Conservation (phyloP, 1,140 invertebrate genomes). For the Tetraneura akinire region DNA sequence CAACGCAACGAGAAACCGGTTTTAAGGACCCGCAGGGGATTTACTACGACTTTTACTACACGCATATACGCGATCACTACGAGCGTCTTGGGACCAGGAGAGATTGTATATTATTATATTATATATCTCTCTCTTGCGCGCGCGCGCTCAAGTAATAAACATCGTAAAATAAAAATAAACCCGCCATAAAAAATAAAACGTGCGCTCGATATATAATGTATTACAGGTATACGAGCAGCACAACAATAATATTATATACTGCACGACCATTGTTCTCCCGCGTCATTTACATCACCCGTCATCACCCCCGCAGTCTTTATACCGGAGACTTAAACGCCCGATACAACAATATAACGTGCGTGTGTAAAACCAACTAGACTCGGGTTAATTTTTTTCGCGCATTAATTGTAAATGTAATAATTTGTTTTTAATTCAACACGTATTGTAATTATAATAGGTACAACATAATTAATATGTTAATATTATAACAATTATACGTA, state of each 20-base stretch:
- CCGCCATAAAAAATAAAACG: not conserved
- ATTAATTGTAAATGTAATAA: too few species aligned
- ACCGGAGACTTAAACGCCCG: not conserved
- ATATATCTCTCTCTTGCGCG: too few species aligned
- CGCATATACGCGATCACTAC: not conserved
- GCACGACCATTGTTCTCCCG: not conserved
- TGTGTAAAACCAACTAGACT: too few species aligned
- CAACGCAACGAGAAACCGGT: constrained; percentile 32
- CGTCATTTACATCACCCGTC: not conserved
- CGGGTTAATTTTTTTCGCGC: too few species aligned
- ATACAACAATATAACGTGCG: not conserved
- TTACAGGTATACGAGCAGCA: not conserved
- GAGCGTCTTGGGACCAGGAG: not conserved
- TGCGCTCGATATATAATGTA: not conserved
- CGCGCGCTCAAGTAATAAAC: constrained; percentile 22
- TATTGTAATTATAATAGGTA: too few species aligned
- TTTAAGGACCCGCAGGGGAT: constrained; percentile 43
- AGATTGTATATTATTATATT: too few species aligned
- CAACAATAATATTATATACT: not conserved
- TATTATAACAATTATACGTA: too few species aligned
- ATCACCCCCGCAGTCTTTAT: not conserved
- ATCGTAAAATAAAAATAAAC: constrained; percentile 29
- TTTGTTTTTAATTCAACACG: too few species aligned
- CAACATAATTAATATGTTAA: too few species aligned
- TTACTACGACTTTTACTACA: constrained; percentile 51